A percentile compares a stretch with the other conserved stretches of the same genome.
phyloP scores from a whole-genome alignment of 2,888 invertebrate species.

The Bursaphelenchus okinawaensis region DNA sequence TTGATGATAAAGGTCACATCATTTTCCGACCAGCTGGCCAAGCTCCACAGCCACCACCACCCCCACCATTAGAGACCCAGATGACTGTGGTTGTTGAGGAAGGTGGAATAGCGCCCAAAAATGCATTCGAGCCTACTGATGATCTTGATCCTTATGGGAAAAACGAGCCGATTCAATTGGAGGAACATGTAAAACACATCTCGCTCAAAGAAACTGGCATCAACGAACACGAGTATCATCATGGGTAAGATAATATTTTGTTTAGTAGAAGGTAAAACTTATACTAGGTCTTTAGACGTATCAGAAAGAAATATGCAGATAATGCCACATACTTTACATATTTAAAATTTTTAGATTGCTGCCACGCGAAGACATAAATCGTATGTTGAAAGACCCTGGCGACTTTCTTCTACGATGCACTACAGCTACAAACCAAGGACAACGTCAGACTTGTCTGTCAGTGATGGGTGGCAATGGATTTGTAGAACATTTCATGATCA shows the following conservation, averaged over 20 bases:
- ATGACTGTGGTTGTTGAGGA: not conserved
- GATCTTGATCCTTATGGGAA: too few relatives aligned
- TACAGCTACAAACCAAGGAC: not conserved
- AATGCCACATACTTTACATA: too few relatives aligned
- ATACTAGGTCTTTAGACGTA: too few relatives aligned
- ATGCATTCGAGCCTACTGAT: not conserved
- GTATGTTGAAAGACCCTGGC: conserved; percentile 12
- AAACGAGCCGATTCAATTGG: not conserved
- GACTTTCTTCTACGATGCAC: conserved; percentile 18
- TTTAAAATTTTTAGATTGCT: conserved; percentile 15
- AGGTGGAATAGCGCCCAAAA: too few relatives aligned
- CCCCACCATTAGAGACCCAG: too few relatives aligned
- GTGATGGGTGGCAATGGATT: conserved; percentile 10
- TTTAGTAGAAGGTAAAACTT: not conserved
- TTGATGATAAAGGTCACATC: not conserved
- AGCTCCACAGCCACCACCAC: not conserved
- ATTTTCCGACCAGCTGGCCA: not conserved
- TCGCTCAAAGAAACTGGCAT: not conserved
- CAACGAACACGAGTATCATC: conserved; percentile 8
- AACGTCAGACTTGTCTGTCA: conserved; percentile 19
- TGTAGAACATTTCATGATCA: conserved; percentile 13
- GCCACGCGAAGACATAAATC: conserved; percentile 15
- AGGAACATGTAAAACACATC: not conserved
- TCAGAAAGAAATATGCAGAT: too few relatives aligned
- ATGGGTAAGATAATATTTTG: too few relatives aligned